Evolutionary conservation across 1,140 invertebrate species (phyloP), one percentile per base, ranked within the genome.

Genomic region (Calliopsis andreniformis): DNA sequence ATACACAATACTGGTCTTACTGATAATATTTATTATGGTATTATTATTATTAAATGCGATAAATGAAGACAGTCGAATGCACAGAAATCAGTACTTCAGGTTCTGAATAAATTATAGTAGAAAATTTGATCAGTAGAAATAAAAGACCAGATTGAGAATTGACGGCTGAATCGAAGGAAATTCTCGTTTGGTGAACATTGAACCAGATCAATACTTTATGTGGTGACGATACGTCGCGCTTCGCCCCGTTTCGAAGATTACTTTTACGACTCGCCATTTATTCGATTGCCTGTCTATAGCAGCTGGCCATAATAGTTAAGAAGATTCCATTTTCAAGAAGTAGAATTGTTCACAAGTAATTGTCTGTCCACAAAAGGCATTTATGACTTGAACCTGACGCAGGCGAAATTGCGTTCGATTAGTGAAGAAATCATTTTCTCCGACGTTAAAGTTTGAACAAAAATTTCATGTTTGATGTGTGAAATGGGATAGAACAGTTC

Each of bases 151-250:
- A 53, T 53, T 53, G 0, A 20, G 12, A 39, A 53, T 35, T 30
- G 7, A 39, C n/a, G n/a, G 14, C 1, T 28, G n/a, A n/a, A n/a
- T 58, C 55, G 16, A 30, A 12, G 5, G n/a, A n/a, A n/a, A 3
- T 55, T 55, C 53, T 55, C 30, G 18, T n/a, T 35, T 35, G 18
- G 14, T n/a, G 55, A 56, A 56, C 55, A 16, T 56, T 56, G 25
- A 56, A 56, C 55, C 55, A 4, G 55, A 25, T 45, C 53, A 69
- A 69, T 59, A 59, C 53, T 59, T n/a, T 14, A 23, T 69, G 16
- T 47, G 30, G 42, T 35, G 55, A 69, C 28, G 30, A 59, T 59
- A 58, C 53, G 18, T 69, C 20, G 55, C 47, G 45, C 53, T 8
- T 69, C 20, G 55, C 47, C 42, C 28, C n/a, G 28, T 58, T 47